phyloP scores from a whole-genome alignment of 2,888 invertebrate species.

The Serrognathus titanus region DNA sequence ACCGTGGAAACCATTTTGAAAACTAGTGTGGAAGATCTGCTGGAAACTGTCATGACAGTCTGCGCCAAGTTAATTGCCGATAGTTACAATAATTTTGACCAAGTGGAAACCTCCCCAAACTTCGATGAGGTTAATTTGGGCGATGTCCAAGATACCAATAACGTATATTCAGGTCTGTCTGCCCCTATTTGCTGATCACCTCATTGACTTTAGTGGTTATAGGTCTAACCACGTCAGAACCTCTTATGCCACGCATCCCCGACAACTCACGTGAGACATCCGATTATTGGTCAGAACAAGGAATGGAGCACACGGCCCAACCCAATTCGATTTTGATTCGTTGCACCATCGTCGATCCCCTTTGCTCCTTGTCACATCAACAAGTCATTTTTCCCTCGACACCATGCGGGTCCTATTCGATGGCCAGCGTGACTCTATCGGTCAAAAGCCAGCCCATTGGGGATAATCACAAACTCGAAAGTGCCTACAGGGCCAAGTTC shows the following conservation, averaged over 20 bases:
- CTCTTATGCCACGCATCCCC: too few relatives aligned
- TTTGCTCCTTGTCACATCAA: conserved; percentile 28
- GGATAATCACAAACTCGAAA: conserved; percentile 16
- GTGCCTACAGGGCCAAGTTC: conserved; percentile 23
- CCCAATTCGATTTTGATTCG: conserved; percentile 21
- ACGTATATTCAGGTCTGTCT: too few relatives aligned
- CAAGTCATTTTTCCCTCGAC: conserved; percentile 32
- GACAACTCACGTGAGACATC: too few relatives aligned
- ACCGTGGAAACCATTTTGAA: background rate
- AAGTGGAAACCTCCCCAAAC: background rate
- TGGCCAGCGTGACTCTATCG: conserved; percentile 24
- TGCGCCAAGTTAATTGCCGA: too few relatives aligned
- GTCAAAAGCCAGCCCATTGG: conserved; percentile 20
- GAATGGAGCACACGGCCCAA: background rate
- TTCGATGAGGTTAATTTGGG: background rate
- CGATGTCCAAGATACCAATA: too few relatives aligned
- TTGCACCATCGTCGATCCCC: conserved; percentile 23
- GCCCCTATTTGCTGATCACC: too few relatives aligned
- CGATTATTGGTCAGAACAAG: too few relatives aligned
- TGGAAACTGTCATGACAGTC: conserved; percentile 4
- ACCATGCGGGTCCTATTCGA: conserved; percentile 33
- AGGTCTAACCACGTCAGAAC: too few relatives aligned
- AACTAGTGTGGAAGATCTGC: background rate
- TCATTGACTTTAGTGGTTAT: too few relatives aligned
- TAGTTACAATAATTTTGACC: too few relatives aligned